These are phyloP conservation scores for Catocala fraxini DNA, from an alignment of 2,888 invertebrate species.

Conservation along the genomic window DNA sequence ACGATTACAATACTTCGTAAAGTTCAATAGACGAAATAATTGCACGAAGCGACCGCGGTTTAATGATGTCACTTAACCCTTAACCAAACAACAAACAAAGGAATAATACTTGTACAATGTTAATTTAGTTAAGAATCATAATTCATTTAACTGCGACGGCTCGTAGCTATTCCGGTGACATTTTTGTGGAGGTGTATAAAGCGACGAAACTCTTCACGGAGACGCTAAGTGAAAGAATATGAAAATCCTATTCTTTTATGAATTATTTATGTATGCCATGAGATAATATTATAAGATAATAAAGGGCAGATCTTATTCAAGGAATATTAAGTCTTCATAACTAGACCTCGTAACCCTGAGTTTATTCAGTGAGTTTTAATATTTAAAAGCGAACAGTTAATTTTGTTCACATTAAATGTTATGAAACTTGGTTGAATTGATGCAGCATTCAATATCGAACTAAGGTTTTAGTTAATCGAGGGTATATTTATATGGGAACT, in stretches of 20 bases:
- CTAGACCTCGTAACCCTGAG: constrained; percentile 27
- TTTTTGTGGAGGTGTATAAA: constrained; percentile 51
- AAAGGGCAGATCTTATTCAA: constrained; percentile 46
- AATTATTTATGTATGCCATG: constrained; percentile 60
- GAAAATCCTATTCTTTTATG: constrained; percentile 66
- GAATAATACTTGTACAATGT: constrained; percentile 27
- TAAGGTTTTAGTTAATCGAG: constrained; percentile 51
- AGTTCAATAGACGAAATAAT: constrained; percentile 11
- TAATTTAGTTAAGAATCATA: constrained; percentile 48
- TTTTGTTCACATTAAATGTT: constrained; percentile 18
- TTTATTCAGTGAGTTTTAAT: constrained; percentile 27
- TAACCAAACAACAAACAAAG: constrained; percentile 11
- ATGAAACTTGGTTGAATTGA: constrained; percentile 13
- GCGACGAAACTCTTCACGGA: constrained; percentile 43
- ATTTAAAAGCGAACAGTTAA: constrained; percentile 16
- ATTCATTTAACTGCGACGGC: constrained; percentile 45
- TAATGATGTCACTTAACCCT: constrained; percentile 20
- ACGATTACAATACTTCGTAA: constrained; percentile 5
- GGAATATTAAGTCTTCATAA: constrained; percentile 45
- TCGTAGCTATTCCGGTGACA: constrained; percentile 41
- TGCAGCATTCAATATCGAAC: constrained; percentile 24
- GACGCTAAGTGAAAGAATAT: constrained; percentile 64
- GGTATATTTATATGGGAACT: constrained; percentile 52
- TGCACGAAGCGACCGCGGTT: not conserved
- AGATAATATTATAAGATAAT: constrained; percentile 50